Base-by-base conservation (phyloP, 2,113 vertebrate species). In the Oncorhynchus mykiss region DNA sequence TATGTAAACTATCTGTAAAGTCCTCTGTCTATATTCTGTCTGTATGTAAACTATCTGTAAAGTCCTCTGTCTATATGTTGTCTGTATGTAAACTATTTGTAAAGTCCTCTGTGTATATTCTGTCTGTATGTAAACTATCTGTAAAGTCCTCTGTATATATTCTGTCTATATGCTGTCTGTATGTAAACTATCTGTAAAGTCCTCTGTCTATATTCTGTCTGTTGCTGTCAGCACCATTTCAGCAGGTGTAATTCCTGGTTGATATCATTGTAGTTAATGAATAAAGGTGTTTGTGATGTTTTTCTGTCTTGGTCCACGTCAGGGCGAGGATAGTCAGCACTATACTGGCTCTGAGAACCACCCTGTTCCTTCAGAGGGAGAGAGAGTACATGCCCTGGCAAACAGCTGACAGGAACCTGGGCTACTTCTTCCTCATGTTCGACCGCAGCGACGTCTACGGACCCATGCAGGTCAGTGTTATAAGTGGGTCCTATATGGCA, bases 311-410 rank as follows among this genome's bases (percentile, higher is more conserved):
- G 39, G 6, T 9, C 39, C 31, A 3, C 24, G 34, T 59, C 79
- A 98, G 97, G 82, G 95, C 96, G 0, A 31, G 74, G 20, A 48
- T 81, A 0, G 0, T 95, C 31, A 0, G 0, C 0, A 92, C 91
- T 70, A 93, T 88, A 4, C 68, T 95, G 91, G 96, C 97, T 0
- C 87, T 97, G 85, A 29, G 1, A 20, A 97, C 93, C 8, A 98
- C 96, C 0, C 87, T 24, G 68, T 98, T 94, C 91, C 91, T 98
- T 71, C 0, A 0, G 0, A 0, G 0, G 0, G 96, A 98, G 81
- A 83, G 0, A 0, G 93, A 86, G 0, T 97, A 96, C 87, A 88
- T 98, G 84, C 97, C 97, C 9, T 98, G 97, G 97, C 0, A 91
- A 71, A 90, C 93, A 0, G 93, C 95, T 0, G 72, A 91, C 1